Evolutionary conservation across 2,888 invertebrate species (phyloP).

Genomic region (Geophilus truncorum): DNA sequence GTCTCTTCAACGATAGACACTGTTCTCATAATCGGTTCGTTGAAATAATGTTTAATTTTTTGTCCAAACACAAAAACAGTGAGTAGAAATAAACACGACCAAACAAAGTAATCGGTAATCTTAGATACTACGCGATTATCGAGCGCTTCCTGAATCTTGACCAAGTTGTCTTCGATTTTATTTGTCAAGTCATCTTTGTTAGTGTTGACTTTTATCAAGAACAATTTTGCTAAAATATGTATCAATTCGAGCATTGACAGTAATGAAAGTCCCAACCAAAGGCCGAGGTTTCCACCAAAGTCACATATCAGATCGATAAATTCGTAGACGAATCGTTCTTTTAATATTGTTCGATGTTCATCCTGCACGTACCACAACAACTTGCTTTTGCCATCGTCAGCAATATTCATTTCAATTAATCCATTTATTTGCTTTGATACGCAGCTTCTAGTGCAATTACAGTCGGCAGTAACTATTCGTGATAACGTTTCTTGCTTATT

Average conservation of each 20-base stretch:
- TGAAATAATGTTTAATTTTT: neutral
- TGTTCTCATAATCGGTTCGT: neutral
- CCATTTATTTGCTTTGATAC: neutral
- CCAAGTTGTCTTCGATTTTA: neutral
- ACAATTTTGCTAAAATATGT: neutral
- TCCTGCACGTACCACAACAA: neutral
- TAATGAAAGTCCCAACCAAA: neutral
- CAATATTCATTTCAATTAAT: neutral
- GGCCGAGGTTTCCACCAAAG: too few relatives aligned
- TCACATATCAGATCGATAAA: neutral
- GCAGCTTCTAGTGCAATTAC: neutral
- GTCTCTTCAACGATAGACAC: neutral
- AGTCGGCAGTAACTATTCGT: neutral
- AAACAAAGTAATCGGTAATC: neutral
- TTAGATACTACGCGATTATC: too few relatives aligned
- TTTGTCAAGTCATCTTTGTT: neutral
- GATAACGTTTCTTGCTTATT: neutral
- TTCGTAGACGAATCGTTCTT: neutral
- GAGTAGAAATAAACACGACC: neutral
- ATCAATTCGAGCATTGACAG: neutral
- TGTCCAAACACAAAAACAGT: neutral
- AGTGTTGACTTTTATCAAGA: too few relatives aligned
- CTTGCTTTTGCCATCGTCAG: neutral
- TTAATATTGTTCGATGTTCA: neutral
- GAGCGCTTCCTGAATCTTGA: too few relatives aligned